Evolutionary conservation across 2,113 vertebrate genomes (phyloP).

Genomic region (Chamaetylas fuelleborni): DNA sequence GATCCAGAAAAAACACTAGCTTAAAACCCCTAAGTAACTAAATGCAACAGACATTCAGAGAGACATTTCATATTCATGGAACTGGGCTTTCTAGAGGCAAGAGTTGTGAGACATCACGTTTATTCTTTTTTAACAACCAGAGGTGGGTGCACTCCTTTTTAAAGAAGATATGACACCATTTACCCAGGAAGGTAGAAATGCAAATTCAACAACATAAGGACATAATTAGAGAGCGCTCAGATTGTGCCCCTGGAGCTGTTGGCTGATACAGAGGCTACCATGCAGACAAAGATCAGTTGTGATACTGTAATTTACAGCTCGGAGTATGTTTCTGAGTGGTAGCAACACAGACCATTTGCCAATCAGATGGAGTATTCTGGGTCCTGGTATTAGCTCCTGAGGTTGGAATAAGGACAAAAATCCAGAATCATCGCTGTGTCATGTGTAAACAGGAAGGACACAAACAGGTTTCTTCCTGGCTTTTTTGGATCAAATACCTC

Average conservation of each 20-base stretch:
- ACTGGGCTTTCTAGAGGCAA: not conserved
- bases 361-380: not conserved
- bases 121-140: not conserved
- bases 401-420: not conserved
- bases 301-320: not conserved
- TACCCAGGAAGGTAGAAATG: not conserved
- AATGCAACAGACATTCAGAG: not conserved
- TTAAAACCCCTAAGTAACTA: not conserved
- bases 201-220: not conserved
- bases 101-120: not conserved
- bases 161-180: not conserved
- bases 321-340: not conserved
- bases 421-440: not conserved
- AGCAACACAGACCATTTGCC: not conserved
- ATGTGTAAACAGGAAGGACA: not conserved
- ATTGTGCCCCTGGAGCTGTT: not conserved
- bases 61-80: not conserved
- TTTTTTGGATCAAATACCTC: not conserved
- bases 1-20: not conserved
- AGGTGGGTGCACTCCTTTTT: not conserved
- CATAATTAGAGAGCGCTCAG: not conserved
- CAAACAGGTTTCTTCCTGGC: not conserved
- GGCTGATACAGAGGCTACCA: not conserved
- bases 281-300: not conserved
- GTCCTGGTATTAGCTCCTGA: not conserved